phyloP scores from a whole-genome alignment of 2,888 invertebrate species.

The Brachylomia viminalis region DNA sequence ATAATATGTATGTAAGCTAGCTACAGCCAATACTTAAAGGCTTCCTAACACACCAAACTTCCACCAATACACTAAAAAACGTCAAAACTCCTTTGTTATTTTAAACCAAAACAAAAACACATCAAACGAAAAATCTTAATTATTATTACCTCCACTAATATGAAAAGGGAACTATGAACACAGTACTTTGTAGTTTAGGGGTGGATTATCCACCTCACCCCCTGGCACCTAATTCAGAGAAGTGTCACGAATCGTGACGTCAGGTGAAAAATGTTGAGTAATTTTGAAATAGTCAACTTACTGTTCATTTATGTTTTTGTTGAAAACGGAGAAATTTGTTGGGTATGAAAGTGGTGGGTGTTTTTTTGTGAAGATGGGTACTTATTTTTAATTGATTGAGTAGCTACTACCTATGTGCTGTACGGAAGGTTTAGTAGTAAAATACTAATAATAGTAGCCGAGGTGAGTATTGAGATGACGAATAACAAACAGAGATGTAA shows the following conservation, averaged over 20 bases:
- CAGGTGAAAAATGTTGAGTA: constrained; percentile 36
- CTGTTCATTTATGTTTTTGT: constrained; percentile 13
- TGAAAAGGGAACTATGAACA: constrained; percentile 37
- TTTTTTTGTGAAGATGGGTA: no score
- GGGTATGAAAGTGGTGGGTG: no score
- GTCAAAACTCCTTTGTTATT: constrained; percentile 11
- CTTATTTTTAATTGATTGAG: neutral
- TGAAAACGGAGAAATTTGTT: neutral
- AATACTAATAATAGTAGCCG: neutral
- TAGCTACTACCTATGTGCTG: neutral
- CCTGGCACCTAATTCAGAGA: constrained; percentile 59
- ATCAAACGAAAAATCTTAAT: constrained; percentile 26
- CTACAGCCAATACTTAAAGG: no score
- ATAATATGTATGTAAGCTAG: no score
- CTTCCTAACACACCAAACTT: neutral
- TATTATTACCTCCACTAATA: constrained; percentile 20
- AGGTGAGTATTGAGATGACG: neutral
- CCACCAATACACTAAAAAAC: no score
- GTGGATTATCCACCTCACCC: constrained; percentile 38
- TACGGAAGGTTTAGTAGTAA: neutral
- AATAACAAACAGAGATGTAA: neutral
- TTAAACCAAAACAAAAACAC: constrained; percentile 23
- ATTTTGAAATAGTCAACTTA: constrained; percentile 30
- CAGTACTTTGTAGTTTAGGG: constrained; percentile 23
- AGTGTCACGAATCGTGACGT: constrained; percentile 60